Base-by-base conservation (phyloP, 2,888 invertebrate genomes). In the Spilosoma lubricipeda region DNA sequence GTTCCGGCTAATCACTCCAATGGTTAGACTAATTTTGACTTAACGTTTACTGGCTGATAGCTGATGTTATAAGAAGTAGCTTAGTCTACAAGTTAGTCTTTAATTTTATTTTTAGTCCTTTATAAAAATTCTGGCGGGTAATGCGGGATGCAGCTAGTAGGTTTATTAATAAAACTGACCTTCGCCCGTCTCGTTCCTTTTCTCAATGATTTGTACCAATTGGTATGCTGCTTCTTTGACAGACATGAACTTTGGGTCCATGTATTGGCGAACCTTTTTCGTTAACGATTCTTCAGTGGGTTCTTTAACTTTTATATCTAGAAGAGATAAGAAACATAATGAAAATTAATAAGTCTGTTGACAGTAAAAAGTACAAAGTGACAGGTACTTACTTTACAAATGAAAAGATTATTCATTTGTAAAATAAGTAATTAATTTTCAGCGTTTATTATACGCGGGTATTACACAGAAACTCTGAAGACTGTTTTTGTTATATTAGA, bases 291-390 rank as follows among this genome's bases (percentile, higher is more conserved):
- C 99, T 81, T 98, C 96, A 39, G 99, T 98, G 79, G 99, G 99
- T 92, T 99, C 99, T 94, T 99, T 99, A 2, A 99, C 98, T 96
- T 99, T 99, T 77, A 99, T 99, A 95, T 99, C 99, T 97, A 96
- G 27, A 70, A 70, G 27, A 59, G 3, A 59, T 30, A 20, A 13
- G 11, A 39, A 39, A 39, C n/a, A 36, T 36, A 56, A 67, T 27
- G 8, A 45, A 20, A 45, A 48, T 30, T 7, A 30, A 30, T 13
- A 30, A 15, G 30, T 63, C 0, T 59, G 15, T 3, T 27, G 56
- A 1, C n/a, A 9, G n/a, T 59, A 59, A n/a, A n/a, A n/a, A n/a
- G n/a, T n/a, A n/a, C n/a, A n/a, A n/a, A n/a, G n/a, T n/a, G n/a
- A n/a, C n/a, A n/a, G n/a, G n/a, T n/a, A n/a, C n/a, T n/a, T n/a